phyloP scores from a whole-genome alignment of 2,113 vertebrate species.

The Prionailurus viverrinus region DNA sequence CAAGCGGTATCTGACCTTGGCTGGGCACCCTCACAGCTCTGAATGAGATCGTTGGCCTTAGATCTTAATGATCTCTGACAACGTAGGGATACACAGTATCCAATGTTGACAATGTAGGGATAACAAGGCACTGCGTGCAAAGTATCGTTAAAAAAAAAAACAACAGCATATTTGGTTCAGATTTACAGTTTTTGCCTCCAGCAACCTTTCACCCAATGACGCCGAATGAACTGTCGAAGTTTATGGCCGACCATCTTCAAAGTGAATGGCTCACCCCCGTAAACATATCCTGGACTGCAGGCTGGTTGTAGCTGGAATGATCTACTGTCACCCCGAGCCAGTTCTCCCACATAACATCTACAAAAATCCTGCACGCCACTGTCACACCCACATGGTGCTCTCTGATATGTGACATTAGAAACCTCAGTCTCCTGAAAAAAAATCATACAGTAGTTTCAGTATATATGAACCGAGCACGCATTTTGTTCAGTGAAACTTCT shows the following conservation, averaged over 20 bases:
- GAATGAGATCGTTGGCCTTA: background rate
- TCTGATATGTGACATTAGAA: conserved; percentile 60
- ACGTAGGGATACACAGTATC: background rate
- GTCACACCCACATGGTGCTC: conserved; percentile 20
- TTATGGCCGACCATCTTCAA: background rate
- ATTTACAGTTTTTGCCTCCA: background rate
- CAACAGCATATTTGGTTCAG: background rate
- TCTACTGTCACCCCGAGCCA: background rate
- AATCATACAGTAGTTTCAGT: conserved; percentile 66
- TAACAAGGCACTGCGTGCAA: background rate
- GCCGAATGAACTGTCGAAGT: background rate
- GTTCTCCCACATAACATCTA: background rate
- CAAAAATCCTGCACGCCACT: background rate
- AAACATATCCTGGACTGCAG: background rate
- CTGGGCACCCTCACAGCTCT: too few relatives aligned
- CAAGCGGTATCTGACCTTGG: background rate
- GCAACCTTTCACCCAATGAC: background rate
- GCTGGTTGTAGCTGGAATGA: background rate
- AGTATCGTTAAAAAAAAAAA: background rate
- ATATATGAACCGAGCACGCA: background rate
- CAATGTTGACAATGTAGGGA: background rate
- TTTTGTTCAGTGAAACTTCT: conserved; percentile 72
- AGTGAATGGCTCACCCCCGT: background rate
- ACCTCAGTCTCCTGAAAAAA: conserved; percentile 73
- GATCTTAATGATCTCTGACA: background rate